Evolutionary conservation across 2,888 invertebrate species (phyloP), one percentile per base, ranked within the genome.

Genomic region (Serrognathus titanus): DNA sequence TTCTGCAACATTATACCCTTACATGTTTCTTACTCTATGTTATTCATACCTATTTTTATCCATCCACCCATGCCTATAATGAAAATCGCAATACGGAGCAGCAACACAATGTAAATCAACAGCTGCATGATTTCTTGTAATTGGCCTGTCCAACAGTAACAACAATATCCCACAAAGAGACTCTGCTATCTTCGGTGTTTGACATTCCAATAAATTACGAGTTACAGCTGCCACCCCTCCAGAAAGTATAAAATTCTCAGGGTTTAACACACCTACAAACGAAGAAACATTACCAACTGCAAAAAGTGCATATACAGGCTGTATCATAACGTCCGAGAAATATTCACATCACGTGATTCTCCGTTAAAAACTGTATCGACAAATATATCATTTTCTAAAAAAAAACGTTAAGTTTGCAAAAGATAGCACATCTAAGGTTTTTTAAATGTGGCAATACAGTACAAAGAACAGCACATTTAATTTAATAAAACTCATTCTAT

Each of bases 1-100:
- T n/a, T n/a, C n/a, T n/a, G n/a, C n/a, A n/a, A n/a, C n/a, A n/a
- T n/a, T n/a, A n/a, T n/a, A n/a, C n/a, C n/a, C n/a, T n/a, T 20
- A 20, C 20, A 20, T 2, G 2, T 20, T 20, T 20, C 2, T 31
- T 31, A 31, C 6, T 5, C 24, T 31, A 31, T 31, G 6, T 31
- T 31, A 11, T 46, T 24, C 13, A n/a, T 73, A 88, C 89, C 87
- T 87, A 76, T 84, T 86, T 66, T 85, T 83, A 70, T 88, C 87
- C 73, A 85, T 85, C 68, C 88, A 89, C 20, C 85, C 85, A 55
- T 87, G 82, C 60, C 87, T 81, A 73, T 87, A 86, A 73, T 94
- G 93, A 72, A 93, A 89, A 78, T 97, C 97, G 71, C 96, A 95
- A 75, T 96, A 94, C 0, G 97, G 96, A 11, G 96, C 94, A 56